Conservation (phyloP, 2,888 invertebrate species). For the Barypeithes pellucidus region DNA sequence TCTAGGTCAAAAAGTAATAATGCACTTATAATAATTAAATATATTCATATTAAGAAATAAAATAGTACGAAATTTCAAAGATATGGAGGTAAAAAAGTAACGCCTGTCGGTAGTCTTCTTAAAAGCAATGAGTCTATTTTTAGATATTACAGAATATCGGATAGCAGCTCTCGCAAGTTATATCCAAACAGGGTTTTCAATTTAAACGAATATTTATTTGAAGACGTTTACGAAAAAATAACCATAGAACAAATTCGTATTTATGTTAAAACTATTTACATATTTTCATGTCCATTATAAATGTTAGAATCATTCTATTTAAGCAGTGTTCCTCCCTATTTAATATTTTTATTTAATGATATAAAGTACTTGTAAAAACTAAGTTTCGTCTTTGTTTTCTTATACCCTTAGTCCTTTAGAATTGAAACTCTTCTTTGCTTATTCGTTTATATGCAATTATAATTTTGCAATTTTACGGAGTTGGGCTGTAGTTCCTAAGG, state of each 20-base stretch:
- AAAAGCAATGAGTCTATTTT: conserved; percentile 31
- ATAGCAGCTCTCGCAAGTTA: conserved; percentile 25
- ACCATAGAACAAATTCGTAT: conserved; percentile 24
- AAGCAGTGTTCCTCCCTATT: conserved; percentile 47
- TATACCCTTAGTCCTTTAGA: too few relatives aligned
- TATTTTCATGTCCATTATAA: conserved; percentile 42
- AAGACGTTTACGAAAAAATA: background rate
- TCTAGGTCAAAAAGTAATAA: too few relatives aligned
- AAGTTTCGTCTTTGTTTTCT: background rate
- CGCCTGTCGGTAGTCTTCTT: background rate
- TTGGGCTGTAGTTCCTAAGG: too few relatives aligned
- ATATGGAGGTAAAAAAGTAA: background rate
- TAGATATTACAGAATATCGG: conserved; percentile 18
- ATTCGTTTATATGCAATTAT: too few relatives aligned
- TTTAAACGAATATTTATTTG: conserved; percentile 20
- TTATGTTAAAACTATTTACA: conserved; percentile 22
- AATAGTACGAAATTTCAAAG: too few relatives aligned
- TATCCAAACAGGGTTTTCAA: conserved; percentile 29
- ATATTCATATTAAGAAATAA: too few relatives aligned
- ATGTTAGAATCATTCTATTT: conserved; percentile 42
- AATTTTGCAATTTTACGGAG: too few relatives aligned
- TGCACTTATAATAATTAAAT: too few relatives aligned
- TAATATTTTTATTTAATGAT: conserved; percentile 52
- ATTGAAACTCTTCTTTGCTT: too few relatives aligned
- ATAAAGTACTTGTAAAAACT: conserved; percentile 28